These are phyloP conservation scores for Pluvialis apricaria DNA, from an alignment of 2,113 vertebrate species.

Conservation along the genomic window DNA sequence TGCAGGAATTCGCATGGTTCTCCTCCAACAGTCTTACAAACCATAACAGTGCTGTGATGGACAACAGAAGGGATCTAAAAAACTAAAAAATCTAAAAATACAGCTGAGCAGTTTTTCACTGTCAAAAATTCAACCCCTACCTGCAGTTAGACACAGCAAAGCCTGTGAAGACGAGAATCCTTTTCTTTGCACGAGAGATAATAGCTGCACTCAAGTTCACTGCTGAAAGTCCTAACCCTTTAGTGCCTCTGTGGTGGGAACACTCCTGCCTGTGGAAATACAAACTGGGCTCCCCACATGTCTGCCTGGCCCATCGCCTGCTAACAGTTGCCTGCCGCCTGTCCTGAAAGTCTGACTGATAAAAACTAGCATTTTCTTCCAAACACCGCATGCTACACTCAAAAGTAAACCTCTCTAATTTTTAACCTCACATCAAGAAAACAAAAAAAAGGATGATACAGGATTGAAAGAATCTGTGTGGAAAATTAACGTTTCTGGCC, in stretches of 20 bases:
- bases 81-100: background rate
- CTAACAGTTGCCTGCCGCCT: background rate
- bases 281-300: background rate
- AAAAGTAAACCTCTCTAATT: background rate
- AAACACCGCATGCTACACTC: background rate
- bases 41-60: background rate
- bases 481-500: background rate
- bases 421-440: background rate
- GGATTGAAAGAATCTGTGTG: background rate
- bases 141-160: background rate
- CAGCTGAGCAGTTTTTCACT: background rate
- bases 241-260: background rate
- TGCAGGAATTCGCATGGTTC: background rate
- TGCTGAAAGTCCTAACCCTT: background rate
- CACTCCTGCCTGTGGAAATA: background rate
- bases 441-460: background rate
- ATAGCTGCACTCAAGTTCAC: background rate
- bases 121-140: background rate
- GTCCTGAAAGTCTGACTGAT: background rate
- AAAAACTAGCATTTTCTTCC: background rate
- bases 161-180: background rate
- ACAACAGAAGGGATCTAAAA: background rate
- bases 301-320: background rate
- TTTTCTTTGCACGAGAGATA: background rate
- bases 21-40: background rate